A percentile compares a stretch with the other conserved stretches of the same genome.
Conservation (phyloP, 2,888 invertebrate genomes). For the Alsophila aescularia region DNA sequence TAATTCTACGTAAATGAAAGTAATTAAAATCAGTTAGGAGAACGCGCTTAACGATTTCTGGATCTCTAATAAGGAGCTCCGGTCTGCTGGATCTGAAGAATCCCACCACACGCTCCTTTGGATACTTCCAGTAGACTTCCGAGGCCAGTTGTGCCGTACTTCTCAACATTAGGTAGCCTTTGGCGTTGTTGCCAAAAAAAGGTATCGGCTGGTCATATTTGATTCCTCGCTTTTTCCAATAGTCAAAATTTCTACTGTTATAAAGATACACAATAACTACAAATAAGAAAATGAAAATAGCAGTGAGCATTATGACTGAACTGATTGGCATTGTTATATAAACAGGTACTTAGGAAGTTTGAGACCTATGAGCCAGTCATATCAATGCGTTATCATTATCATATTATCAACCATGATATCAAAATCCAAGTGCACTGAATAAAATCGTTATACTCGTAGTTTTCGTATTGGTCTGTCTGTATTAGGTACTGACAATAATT, state of each 20-base stretch:
- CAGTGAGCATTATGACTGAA: not conserved
- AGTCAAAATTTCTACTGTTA: slow-evolving; percentile 31
- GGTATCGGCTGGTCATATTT: slow-evolving; percentile 55
- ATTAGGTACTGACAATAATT: too few species aligned
- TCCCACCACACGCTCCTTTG: slow-evolving; percentile 62
- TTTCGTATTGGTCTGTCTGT: too few species aligned
- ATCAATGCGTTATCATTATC: too few species aligned
- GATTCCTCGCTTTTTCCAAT: slow-evolving; percentile 58
- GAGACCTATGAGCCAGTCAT: too few species aligned
- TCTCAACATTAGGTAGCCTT: slow-evolving; percentile 36
- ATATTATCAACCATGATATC: too few species aligned
- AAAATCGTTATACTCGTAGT: too few species aligned
- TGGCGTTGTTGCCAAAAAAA: slow-evolving; percentile 47
- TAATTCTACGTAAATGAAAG: slow-evolving; percentile 37
- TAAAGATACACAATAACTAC: slow-evolving; percentile 5
- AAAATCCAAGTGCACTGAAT: too few species aligned
- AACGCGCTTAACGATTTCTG: slow-evolving; percentile 54
- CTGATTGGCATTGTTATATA: too few species aligned
- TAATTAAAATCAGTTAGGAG: slow-evolving; percentile 53
- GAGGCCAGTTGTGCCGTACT: slow-evolving; percentile 39
- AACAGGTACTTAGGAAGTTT: too few species aligned
- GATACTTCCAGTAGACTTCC: slow-evolving; percentile 56
- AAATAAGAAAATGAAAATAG: not conserved
- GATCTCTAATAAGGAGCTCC: slow-evolving; percentile 58
- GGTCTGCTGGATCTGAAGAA: slow-evolving; percentile 56